phyloP scores from a whole-genome alignment of 1,140 invertebrate species.

The Calephelis virginiensis region DNA sequence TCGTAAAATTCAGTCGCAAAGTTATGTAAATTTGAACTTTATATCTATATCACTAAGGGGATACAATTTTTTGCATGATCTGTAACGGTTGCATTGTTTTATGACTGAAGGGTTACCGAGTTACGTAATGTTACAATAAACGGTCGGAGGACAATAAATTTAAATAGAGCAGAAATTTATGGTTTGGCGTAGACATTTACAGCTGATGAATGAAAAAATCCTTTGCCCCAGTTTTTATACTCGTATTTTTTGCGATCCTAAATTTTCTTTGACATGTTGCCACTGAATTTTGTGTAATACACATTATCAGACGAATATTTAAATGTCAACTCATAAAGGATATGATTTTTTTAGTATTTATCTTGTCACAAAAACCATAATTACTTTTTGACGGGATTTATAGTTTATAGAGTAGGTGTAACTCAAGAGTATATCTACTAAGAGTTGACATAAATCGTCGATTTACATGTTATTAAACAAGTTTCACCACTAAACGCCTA shows the following conservation, averaged over 20 bases:
- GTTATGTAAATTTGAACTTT: conserved; percentile 49
- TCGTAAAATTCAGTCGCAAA: conserved; percentile 55
- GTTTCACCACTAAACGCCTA: too few species aligned
- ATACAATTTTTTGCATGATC: conserved; percentile 58
- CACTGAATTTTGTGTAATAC: not conserved
- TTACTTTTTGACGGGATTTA: too few species aligned
- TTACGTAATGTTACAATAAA: conserved; percentile 69
- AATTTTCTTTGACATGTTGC: not conserved
- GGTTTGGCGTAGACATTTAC: conserved; percentile 66
- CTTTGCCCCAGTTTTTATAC: conserved; percentile 12
- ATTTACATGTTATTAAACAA: too few species aligned
- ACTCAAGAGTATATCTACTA: too few species aligned
- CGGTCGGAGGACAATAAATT: conserved; percentile 65
- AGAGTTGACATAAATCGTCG: too few species aligned
- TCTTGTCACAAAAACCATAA: too few species aligned
- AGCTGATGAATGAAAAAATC: conserved; percentile 62
- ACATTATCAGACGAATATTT: not conserved
- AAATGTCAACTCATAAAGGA: too few species aligned
- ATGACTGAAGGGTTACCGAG: conserved; percentile 64
- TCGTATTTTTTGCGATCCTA: not conserved
- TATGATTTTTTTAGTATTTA: too few species aligned
- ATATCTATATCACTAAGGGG: conserved; percentile 42
- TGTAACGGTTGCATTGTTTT: conserved; percentile 63
- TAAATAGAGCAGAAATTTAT: conserved; percentile 71
- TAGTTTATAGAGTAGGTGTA: too few species aligned